Conservation (phyloP, 2,888 invertebrate species). For the Brassicogethes aeneus region DNA sequence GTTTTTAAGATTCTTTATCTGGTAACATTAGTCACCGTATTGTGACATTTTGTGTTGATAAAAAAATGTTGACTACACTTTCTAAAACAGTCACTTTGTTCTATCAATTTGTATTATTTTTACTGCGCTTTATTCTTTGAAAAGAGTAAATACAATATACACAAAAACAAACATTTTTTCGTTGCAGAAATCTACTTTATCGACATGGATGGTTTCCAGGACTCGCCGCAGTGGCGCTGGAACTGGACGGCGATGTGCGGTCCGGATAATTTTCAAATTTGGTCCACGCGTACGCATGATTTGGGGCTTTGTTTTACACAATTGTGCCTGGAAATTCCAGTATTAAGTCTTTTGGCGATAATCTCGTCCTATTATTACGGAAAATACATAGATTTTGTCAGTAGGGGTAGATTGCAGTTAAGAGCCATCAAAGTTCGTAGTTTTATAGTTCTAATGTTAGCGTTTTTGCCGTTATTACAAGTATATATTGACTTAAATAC, state of each 20-base stretch:
- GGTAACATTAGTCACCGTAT: too few species aligned
- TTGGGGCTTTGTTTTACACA: conserved; percentile 81
- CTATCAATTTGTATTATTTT: too few species aligned
- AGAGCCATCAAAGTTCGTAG: conserved; percentile 57
- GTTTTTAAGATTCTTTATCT: too few species aligned
- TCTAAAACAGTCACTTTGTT: too few species aligned
- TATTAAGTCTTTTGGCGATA: conserved; percentile 61
- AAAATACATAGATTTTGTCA: conserved; percentile 52
- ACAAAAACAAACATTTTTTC: background rate
- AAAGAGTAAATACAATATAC: background rate
- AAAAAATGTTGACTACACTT: too few species aligned
- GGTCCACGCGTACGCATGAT: conserved; percentile 62
- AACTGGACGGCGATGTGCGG: conserved; percentile 72
- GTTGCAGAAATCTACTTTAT: background rate
- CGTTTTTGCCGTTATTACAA: conserved; percentile 58
- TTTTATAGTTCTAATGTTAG: conserved; percentile 52
- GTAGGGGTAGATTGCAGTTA: conserved; percentile 54
- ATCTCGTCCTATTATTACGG: conserved; percentile 78
- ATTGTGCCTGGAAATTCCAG: conserved; percentile 67
- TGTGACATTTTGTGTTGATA: too few species aligned
- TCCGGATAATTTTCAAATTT: conserved; percentile 59
- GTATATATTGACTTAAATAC: conserved; percentile 55
- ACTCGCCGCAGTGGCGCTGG: conserved; percentile 42
- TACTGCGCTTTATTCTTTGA: too few species aligned
- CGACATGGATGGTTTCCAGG: conserved; percentile 4